phyloP scores from a whole-genome alignment of 2,888 invertebrate species.

The Ashinkailepas kermadecensis region DNA sequence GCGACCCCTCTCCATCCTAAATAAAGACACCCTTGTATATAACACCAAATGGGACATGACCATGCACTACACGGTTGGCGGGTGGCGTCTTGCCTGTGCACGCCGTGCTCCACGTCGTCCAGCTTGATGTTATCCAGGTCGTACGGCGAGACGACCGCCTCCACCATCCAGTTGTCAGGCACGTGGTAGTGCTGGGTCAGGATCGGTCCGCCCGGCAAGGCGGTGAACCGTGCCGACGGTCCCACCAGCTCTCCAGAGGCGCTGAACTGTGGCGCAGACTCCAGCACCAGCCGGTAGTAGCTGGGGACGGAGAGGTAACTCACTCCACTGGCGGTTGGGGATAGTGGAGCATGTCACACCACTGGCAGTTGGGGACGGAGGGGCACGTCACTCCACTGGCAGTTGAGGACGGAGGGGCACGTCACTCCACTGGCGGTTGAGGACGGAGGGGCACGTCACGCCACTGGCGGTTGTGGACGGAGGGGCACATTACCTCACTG shows the following conservation, averaged over 20 bases:
- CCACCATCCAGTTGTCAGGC: slow-evolving; percentile 93
- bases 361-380: background rate
- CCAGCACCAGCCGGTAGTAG: slow-evolving; percentile 91
- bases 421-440: too few species aligned
- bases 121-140: slow-evolving; percentile 96
- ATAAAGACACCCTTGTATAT: too few species aligned
- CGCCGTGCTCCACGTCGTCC: slow-evolving; percentile 74
- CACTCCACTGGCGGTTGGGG: slow-evolving; percentile 27
- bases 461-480: too few species aligned
- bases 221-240: slow-evolving; percentile 74
- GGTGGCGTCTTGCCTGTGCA: slow-evolving; percentile 56
- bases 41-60: too few species aligned
- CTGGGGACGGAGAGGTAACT: slow-evolving; percentile 46
- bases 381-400: too few species aligned
- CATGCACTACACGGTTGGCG: too few species aligned
- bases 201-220: slow-evolving; percentile 83
- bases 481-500: too few species aligned
- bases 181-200: slow-evolving; percentile 82
- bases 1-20: too few species aligned
- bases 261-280: slow-evolving; percentile 63
- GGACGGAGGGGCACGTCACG: too few species aligned
- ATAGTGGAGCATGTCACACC: slow-evolving; percentile 1
- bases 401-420: too few species aligned
- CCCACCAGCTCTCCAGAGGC: slow-evolving; percentile 57
- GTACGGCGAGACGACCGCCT: slow-evolving; percentile 82